Base-by-base conservation (phyloP, 2,113 vertebrate genomes). In the Thalassarche chlororhynchos region DNA sequence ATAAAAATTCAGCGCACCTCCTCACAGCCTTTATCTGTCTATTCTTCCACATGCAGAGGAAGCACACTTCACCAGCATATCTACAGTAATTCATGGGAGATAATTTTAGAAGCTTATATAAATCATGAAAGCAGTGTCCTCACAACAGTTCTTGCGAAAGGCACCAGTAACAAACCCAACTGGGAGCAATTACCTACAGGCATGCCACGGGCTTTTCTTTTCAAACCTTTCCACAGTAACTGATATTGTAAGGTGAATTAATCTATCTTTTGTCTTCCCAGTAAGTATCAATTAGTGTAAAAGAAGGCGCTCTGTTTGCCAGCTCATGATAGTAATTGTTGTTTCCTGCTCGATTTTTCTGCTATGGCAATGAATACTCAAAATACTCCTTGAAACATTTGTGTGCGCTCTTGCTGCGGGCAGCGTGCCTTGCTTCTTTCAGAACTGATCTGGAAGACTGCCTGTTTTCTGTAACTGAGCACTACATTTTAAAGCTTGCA, bases 241-340 rank as follows among this genome's bases (percentile, higher is more conserved):
- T 77, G 77, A 84, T 75, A 71, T 36, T 93, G 68, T 64, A 23
- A 91, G 77, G 86, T 87, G 65, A 87, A 92, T 92, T 97, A 92
- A 92, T 93, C 28, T 78, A 51, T 83, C 54, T 87, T 77, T 82
- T 91, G 58, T 74, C 51, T 90, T 91, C 93, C 19, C 42, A 46
- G 46, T 92, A 95, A 93, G 44, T 84, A 79, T 88, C 90, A 95
- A 92, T 96, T 97, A 89, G 69, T 60, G 32, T 62, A 81, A 93
- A 95, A 87, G 65, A 76, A 92, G 60, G 44, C 32, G 8, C 25
- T 54, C 70, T 90, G 34, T 40, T 64, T 76, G 74, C 82, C 44
- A 92, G 65, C 44, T 86, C 87, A 29, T 82, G 72, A 49, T 71
- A 85, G 69, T 88, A 96, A 80, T 86, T 88, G 77, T 85, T 97